Percentiles rank a stretch among this genome's conserved stretches.
Conservation (phyloP, 2,888 invertebrate genomes). For the Lasioglossum vierecki region DNA sequence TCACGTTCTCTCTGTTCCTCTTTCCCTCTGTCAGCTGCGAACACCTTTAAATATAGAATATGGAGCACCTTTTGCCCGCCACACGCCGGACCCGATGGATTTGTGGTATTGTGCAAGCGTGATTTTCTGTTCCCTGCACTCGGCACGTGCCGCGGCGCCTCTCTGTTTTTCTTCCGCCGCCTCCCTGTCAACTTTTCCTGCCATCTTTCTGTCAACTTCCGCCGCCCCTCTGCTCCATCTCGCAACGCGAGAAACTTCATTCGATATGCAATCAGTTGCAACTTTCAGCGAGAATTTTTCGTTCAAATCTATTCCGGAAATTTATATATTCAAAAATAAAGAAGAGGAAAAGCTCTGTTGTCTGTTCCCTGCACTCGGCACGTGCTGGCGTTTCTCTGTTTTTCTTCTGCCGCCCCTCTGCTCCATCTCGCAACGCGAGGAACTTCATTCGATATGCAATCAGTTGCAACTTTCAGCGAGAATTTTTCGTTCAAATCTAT, state of each 20-base stretch:
- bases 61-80: constrained; percentile 77
- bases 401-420: background rate
- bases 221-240: background rate
- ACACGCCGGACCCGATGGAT: constrained; percentile 49
- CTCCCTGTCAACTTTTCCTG: background rate
- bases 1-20: background rate
- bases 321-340: no score
- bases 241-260: background rate
- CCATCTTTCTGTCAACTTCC: background rate
- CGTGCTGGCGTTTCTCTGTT: constrained; percentile 31
- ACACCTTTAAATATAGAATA: constrained; percentile 82
- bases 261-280: background rate
- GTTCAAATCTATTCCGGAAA: background rate
- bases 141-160: constrained; percentile 43
- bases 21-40: constrained; percentile 41
- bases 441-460: no score
- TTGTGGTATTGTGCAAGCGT: constrained; percentile 67
- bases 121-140: constrained; percentile 68
- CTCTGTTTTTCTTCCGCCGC: constrained; percentile 3
- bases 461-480: background rate
- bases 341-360: no score
- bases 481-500: background rate
- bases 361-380: constrained; percentile 66
- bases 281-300: background rate
- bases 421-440: background rate